Percentiles rank a stretch among this genome's conserved stretches.
Evolutionary conservation across 2,113 vertebrate species (phyloP).

Genomic region (Sarotherodon lohbergeri): DNA sequence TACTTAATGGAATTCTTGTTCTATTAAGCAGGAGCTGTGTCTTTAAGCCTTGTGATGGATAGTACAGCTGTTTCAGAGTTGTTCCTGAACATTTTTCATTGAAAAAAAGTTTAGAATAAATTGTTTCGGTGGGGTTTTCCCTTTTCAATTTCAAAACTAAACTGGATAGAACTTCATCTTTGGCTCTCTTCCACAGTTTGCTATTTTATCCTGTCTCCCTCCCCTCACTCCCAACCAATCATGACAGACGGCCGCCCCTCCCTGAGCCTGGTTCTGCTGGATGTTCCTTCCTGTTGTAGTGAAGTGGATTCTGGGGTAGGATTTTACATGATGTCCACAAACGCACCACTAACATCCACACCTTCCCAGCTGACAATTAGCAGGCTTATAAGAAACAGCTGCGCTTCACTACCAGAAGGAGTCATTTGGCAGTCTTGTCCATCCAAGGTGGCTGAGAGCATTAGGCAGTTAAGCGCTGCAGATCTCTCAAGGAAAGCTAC

Average conservation of each 20-base stretch:
- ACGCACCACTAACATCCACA: too few species aligned
- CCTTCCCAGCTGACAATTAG: too few species aligned
- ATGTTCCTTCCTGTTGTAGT: background rate
- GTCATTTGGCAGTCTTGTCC: too few species aligned
- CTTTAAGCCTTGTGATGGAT: background rate
- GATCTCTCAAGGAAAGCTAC: too few species aligned
- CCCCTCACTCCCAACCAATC: background rate
- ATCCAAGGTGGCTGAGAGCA: too few species aligned
- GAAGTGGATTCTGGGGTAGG: too few species aligned
- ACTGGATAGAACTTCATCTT: background rate
- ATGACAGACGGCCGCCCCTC: background rate
- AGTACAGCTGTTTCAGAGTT: background rate
- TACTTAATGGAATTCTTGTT: slow-evolving; percentile 5
- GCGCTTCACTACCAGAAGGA: too few species aligned
- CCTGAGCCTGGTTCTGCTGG: background rate
- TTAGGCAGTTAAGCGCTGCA: too few species aligned
- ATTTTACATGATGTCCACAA: too few species aligned
- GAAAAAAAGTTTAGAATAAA: background rate
- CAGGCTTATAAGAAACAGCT: too few species aligned
- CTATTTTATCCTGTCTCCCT: background rate
- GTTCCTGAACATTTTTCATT: background rate
- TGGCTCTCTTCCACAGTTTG: background rate
- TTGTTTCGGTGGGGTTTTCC: background rate
- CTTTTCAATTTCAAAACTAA: background rate
- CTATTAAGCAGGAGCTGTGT: background rate